Evolutionary conservation across 1,140 invertebrate species (phyloP), one percentile per base, ranked within the genome.

Genomic region (Augochlora pura): DNA sequence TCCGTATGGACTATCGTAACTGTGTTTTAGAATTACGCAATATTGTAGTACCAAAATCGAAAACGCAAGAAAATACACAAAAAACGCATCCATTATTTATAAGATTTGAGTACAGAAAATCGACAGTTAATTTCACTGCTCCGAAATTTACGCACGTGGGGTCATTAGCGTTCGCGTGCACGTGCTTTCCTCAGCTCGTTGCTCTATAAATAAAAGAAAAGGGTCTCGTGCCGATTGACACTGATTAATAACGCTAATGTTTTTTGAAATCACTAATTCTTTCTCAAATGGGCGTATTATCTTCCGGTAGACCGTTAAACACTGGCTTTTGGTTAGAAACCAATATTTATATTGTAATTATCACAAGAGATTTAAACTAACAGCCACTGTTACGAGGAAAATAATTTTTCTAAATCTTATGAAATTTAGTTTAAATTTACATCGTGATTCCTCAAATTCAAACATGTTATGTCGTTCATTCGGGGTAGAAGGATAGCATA

Each of bases 161-260:
- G 76, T 79, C 80, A 52, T 82, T 82, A 82, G 68, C 76, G 73
- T 65, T 64, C 80, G 68, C 76, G 73, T 65, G 76, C 80, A 72
- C 76, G 69, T 79, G 80, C 59, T 54, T 73, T 73, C n/a, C 14
- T 42, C 39, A 25, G 21, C 32, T 32, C 32, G 39, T 10, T 23
- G 67, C n/a, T 82, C 71, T 72, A 46, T 59, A 74, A 39, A 49
- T 66, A 27, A 60, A 67, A n/a, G 42, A 6, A 67, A 67, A 6
- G 14, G 52, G 21, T 5, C 25, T n/a, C 52, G 21, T 23, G 52
- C 66, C 52, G 59, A 65, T 67, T 38, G 42, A 66, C 52, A 60
- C 7, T 39, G 63, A 74, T n/a, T n/a, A 52, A 74, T 74, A 66
- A 67, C 18, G 12, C n/a, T 16, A 39, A 16, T 0, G 6, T 27